Percentiles rank a stretch among this genome's conserved stretches.
phyloP scores from a whole-genome alignment of 1,140 invertebrate species.

The Temnothorax longispinosus region DNA sequence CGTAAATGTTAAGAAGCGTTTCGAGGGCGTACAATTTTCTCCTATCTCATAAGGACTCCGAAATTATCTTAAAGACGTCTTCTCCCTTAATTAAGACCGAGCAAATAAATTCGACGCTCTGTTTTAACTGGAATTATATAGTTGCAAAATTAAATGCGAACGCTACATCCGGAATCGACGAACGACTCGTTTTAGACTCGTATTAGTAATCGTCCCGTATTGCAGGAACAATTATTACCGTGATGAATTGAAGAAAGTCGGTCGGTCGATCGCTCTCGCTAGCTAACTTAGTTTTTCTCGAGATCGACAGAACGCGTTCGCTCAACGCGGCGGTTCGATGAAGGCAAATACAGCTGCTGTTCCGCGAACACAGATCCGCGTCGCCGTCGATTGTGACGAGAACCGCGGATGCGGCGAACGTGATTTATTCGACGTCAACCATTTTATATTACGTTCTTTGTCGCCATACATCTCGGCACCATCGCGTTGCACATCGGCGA shows the following conservation, averaged over 20 bases:
- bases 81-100: not conserved
- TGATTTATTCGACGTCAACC: constrained; percentile 27
- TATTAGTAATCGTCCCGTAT: not conserved
- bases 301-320: constrained; percentile 1
- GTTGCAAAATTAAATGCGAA: not conserved
- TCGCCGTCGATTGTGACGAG: not conserved
- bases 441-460: constrained; percentile 2
- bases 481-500: not conserved
- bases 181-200: not conserved
- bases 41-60: not conserved
- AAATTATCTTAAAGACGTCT: not conserved
- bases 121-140: not conserved
- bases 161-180: not conserved
- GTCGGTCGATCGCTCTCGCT: not conserved
- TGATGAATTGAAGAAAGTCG: constrained; percentile 25
- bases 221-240: constrained; percentile 8
- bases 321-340: not conserved
- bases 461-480: not conserved
- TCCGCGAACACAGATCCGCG: not conserved
- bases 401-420: not conserved
- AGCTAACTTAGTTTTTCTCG: not conserved
- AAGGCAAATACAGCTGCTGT: constrained; percentile 4
- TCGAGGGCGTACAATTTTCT: not conserved
- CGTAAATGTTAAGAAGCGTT: constrained; percentile 1
- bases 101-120: not conserved